Evolutionary conservation across 2,113 vertebrate species (phyloP).

Genomic region (Recurvirostra avosetta): DNA sequence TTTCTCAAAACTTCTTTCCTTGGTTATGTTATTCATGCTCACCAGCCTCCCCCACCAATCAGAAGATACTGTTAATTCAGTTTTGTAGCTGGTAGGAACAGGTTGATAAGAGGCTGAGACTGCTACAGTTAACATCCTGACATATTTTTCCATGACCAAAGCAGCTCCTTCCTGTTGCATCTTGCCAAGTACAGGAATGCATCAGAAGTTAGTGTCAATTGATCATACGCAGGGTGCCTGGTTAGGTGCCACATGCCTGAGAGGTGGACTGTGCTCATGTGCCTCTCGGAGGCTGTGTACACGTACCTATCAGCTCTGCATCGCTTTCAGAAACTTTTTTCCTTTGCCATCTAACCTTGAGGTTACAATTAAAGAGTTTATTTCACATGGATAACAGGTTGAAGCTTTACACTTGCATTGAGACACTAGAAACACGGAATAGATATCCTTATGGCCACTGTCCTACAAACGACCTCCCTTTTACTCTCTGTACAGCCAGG

Average conservation of each 20-base stretch:
- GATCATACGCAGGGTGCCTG: not conserved
- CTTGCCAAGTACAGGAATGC: not conserved
- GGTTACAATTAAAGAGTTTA: not conserved
- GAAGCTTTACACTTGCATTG: not conserved
- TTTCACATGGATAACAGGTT: not conserved
- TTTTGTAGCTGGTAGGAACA: not conserved
- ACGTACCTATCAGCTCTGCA: not conserved
- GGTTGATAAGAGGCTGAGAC: not conserved
- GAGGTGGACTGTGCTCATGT: accelerated
- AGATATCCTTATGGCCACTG: not conserved
- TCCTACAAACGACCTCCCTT: not conserved
- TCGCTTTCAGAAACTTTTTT: not conserved
- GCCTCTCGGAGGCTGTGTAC: not conserved
- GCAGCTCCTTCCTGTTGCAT: not conserved
- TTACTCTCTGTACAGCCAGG: not conserved
- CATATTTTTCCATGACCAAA: not conserved
- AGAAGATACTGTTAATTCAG: not conserved
- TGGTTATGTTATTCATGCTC: accelerated
- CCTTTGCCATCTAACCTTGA: not conserved
- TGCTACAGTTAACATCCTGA: accelerated
- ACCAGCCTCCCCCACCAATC: not conserved
- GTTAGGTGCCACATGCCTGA: not conserved
- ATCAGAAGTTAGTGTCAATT: not conserved
- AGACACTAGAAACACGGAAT: not conserved
- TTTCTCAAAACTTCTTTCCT: not conserved